Evolutionary conservation across 1,140 invertebrate species (phyloP).

Genomic region (Telenomus remus): DNA sequence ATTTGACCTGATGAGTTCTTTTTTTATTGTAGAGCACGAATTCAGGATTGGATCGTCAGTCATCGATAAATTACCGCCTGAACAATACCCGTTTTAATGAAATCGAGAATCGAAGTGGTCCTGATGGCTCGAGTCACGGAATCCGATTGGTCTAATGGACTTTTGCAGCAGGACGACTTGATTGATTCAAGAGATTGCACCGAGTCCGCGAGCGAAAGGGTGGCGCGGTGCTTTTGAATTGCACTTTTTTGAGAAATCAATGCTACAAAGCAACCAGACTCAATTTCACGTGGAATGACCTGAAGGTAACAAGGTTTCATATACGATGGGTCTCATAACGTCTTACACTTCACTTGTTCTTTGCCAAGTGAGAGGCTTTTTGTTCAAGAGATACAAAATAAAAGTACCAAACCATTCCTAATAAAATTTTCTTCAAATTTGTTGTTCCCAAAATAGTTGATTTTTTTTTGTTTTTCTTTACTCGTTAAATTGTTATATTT

Average conservation of each 20-base stretch:
- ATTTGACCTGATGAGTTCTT: too few relatives aligned
- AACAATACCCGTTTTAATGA: constrained; percentile 2
- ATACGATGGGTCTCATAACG: constrained; percentile 32
- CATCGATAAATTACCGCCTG: neutral
- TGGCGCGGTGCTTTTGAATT: too few relatives aligned
- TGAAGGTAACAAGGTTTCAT: constrained; percentile 38
- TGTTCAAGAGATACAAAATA: constrained; percentile 7
- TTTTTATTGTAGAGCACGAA: neutral
- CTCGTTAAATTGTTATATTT: too few relatives aligned
- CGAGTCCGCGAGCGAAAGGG: neutral
- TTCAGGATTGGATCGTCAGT: neutral
- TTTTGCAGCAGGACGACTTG: constrained; percentile 13
- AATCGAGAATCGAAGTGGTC: constrained; percentile 16
- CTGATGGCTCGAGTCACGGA: neutral
- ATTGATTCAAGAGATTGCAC: constrained; percentile 14
- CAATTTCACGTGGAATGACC: constrained; percentile 48
- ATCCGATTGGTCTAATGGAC: constrained; percentile 19
- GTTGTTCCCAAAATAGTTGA: too few relatives aligned
- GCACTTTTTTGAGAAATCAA: constrained; percentile 32
- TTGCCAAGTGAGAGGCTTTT: constrained; percentile 27
- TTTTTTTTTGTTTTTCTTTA: too few relatives aligned
- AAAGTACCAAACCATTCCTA: too few relatives aligned
- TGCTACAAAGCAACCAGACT: constrained; percentile 28
- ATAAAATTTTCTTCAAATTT: too few relatives aligned
- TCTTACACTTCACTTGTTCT: constrained; percentile 35